Evolutionary conservation across 1,140 invertebrate genomes (phyloP), one percentile per base, ranked within the genome.

Genomic region (Drosophila punjabiensis): DNA sequence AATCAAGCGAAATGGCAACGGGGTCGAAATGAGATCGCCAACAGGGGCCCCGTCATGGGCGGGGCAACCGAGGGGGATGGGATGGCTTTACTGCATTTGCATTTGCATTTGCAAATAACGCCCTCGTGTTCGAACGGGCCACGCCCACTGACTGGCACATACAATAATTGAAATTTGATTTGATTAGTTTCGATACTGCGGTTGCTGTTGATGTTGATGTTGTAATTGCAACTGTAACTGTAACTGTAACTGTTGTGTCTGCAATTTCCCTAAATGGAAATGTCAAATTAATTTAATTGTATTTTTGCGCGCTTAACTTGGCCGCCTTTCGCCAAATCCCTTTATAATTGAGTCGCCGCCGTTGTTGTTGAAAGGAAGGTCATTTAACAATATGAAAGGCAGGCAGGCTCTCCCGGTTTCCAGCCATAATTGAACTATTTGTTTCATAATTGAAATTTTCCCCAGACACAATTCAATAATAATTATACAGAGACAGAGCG

Each of bases 111-210:
- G 64, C 75, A 86, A 65, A 60, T 39, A 60, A 75, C 62, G 76
- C 60, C 60, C 63, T 32, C 30, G 59, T 24, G 41, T 50, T 18
- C 41, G 20, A 24, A 35, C 30, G 32, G 18, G 68, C 62, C 79
- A 82, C 81, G 79, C 82, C 82, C 82, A 48, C 45, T 50, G 53
- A 63, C 69, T 60, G 63, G 47, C 59, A 69, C 62, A 69, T 41
- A 76, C 82, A 91, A 91, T 90, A 90, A 90, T 90, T 90, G 86
- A 90, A 90, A 90, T 82, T 90, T 90, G 87, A 90, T 90, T 90
- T 90, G 86, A 89, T 90, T 89, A 88, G 86, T 88, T 90, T 81
- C 62, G 74, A 85, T 85, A 79, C 48, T 33, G 75, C 63, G 47
- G 62, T 59, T 32, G 48, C 48, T 4, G 41, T 35, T 63, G 86